A percentile compares a stretch with the other conserved stretches of the same genome.
These are phyloP conservation scores for Papilio polytes DNA, from an alignment of 1,140 invertebrate species.

Conservation along the genomic window DNA sequence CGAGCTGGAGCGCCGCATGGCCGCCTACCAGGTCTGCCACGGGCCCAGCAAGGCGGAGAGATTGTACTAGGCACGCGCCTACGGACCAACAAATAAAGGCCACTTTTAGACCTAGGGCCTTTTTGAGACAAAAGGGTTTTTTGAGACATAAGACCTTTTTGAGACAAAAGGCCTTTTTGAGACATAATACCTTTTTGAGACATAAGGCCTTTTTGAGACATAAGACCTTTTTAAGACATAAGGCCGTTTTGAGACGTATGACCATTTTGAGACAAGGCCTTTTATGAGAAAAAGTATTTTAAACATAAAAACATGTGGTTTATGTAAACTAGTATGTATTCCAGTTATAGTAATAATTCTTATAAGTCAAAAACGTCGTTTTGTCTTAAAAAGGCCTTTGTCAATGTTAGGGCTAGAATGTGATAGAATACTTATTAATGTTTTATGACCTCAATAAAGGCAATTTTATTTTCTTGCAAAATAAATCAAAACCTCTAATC, in stretches of 20 bases:
- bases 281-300: no score
- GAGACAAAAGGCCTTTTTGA: no score
- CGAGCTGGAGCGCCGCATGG: slow-evolving; percentile 94
- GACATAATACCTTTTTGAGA: no score
- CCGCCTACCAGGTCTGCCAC: slow-evolving; percentile 81
- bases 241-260: no score
- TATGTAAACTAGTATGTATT: background rate
- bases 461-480: background rate
- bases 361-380: background rate
- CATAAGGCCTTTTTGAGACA: no score
- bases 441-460: background rate
- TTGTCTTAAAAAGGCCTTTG: background rate
- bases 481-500: background rate
- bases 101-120: background rate
- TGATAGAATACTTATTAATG: slow-evolving; percentile 19
- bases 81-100: background rate
- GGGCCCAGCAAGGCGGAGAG: slow-evolving; percentile 75
- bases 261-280: no score
- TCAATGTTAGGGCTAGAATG: background rate
- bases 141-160: background rate
- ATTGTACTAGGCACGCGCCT: slow-evolving; percentile 57
- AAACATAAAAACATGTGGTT: no score
- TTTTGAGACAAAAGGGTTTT: background rate
- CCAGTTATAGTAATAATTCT: background rate
- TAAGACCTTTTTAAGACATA: no score